Conservation (phyloP, 2,113 vertebrate genomes). For the Chaetura pelagica region DNA sequence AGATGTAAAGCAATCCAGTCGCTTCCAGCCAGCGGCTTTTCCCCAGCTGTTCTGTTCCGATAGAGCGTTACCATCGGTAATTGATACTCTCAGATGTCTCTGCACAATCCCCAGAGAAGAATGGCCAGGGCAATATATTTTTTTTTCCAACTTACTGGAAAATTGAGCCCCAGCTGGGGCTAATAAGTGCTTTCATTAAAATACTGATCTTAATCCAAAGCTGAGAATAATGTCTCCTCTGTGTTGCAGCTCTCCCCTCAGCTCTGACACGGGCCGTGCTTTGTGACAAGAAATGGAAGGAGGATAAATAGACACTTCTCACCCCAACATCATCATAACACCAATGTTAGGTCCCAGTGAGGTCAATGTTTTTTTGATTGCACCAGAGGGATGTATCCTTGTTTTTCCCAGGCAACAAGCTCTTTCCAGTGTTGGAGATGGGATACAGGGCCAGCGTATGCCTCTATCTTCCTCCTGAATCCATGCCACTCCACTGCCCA, state of each 20-base stretch:
- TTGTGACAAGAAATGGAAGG: slow-evolving; percentile 72
- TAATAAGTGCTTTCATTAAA: slow-evolving; percentile 78
- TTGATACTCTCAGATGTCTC: slow-evolving; percentile 69
- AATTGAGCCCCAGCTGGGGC: slow-evolving; percentile 76
- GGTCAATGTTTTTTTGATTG: slow-evolving; percentile 24
- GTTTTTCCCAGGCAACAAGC: not conserved
- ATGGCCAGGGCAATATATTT: slow-evolving; percentile 66
- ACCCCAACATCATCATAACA: slow-evolving; percentile 16
- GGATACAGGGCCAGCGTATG: not conserved
- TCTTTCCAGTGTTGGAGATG: not conserved
- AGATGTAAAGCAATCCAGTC: slow-evolving; percentile 49
- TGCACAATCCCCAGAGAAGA: slow-evolving; percentile 65
- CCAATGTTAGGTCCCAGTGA: not conserved
- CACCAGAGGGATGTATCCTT: not conserved
- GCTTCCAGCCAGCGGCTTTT: slow-evolving; percentile 28
- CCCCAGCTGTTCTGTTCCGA: slow-evolving; percentile 68
- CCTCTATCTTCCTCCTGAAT: not conserved
- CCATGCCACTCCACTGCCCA: not conserved
- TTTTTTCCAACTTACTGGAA: slow-evolving; percentile 71
- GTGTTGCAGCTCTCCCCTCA: slow-evolving; percentile 54
- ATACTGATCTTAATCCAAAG: slow-evolving; percentile 69
- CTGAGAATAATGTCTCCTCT: slow-evolving; percentile 75
- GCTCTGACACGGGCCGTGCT: slow-evolving; percentile 67
- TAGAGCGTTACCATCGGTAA: slow-evolving; percentile 69
- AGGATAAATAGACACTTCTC: slow-evolving; percentile 62